phyloP scores from a whole-genome alignment of 2,113 vertebrate genomes.

The Danionella cerebrum region DNA sequence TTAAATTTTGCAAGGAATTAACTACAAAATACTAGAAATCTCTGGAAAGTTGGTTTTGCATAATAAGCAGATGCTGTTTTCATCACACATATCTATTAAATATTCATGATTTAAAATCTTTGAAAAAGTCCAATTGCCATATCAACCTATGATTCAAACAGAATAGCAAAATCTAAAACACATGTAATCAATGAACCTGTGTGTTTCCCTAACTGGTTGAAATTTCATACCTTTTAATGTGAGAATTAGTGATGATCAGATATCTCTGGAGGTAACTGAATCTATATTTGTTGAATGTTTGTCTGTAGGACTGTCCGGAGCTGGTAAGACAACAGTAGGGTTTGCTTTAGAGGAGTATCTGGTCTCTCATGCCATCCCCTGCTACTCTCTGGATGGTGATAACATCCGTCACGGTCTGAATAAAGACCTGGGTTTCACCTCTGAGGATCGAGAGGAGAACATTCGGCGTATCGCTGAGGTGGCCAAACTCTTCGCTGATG shows the following conservation, averaged over 20 bases:
- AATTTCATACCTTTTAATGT: not conserved
- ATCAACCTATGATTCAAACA: too few relatives aligned
- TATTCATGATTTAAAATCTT: too few relatives aligned
- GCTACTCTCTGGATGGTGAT: conserved; percentile 92
- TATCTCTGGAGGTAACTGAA: not conserved
- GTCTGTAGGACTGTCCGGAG: conserved; percentile 86
- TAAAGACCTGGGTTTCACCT: conserved; percentile 85
- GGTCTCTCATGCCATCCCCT: conserved; percentile 83
- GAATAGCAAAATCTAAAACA: too few relatives aligned
- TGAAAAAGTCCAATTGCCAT: too few relatives aligned
- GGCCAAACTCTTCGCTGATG: conserved; percentile 86
- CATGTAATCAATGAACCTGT: too few relatives aligned
- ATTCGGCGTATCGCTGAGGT: conserved; percentile 91
- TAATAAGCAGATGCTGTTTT: too few relatives aligned
- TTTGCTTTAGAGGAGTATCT: conserved; percentile 92
- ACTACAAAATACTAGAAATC: too few relatives aligned
- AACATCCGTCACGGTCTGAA: conserved; percentile 90
- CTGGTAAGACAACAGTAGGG: conserved; percentile 91
- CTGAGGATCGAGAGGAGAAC: conserved; percentile 85
- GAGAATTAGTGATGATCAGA: not conserved
- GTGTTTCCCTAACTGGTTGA: too few relatives aligned
- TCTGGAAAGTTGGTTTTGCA: too few relatives aligned
- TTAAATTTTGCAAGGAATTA: too few relatives aligned
- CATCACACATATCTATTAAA: too few relatives aligned
- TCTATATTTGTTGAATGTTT: not conserved